phyloP scores from a whole-genome alignment of 2,113 vertebrate genomes.

The Monopterus albus region DNA sequence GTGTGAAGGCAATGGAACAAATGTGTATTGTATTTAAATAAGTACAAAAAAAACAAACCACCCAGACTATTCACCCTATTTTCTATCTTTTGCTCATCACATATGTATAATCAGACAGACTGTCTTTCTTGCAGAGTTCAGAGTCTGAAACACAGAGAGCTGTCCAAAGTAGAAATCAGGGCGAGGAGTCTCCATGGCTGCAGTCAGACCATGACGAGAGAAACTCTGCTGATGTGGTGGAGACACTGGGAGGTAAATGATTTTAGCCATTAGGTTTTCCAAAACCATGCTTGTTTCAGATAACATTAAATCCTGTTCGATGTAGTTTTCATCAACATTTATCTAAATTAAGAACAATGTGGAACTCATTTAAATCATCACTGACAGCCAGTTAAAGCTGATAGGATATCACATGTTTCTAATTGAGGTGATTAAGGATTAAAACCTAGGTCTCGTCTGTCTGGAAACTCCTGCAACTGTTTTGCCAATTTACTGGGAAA shows the following conservation, averaged over 20 bases:
- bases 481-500: too few relatives aligned
- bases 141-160: slow-evolving; percentile 58
- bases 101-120: slow-evolving; percentile 10
- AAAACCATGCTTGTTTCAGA: not conserved
- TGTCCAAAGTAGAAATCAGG: slow-evolving; percentile 75
- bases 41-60: not conserved
- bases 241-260: slow-evolving; percentile 63
- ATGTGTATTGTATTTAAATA: too few relatives aligned
- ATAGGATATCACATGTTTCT: too few relatives aligned
- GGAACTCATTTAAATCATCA: too few relatives aligned
- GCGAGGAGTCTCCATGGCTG: slow-evolving; percentile 82
- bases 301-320: too few relatives aligned
- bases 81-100: not conserved
- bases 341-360: too few relatives aligned
- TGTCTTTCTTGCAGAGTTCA: slow-evolving; percentile 53
- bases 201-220: slow-evolving; percentile 74
- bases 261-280: not conserved
- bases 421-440: too few relatives aligned
- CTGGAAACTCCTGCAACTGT: too few relatives aligned
- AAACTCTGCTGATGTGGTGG: slow-evolving; percentile 41
- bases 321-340: too few relatives aligned
- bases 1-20: too few relatives aligned
- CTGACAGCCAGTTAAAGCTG: too few relatives aligned
- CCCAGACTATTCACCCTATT: not conserved
- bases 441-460: too few relatives aligned